Conservation (phyloP, 2,888 invertebrate genomes). For the Melieria crassipennis region DNA sequence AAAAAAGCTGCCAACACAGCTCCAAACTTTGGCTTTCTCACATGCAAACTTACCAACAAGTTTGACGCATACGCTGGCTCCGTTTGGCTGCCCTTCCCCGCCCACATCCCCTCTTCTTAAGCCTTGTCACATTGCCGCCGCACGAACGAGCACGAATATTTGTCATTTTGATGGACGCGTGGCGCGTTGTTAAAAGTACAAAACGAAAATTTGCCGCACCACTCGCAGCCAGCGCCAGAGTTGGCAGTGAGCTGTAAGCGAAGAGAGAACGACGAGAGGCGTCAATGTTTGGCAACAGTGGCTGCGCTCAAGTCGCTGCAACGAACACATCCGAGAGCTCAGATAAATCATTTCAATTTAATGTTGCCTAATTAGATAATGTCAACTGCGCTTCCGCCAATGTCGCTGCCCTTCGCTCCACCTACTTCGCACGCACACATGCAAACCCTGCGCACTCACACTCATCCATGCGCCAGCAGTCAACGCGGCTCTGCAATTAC, state of each 20-base stretch:
- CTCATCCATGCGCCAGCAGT: too few relatives aligned
- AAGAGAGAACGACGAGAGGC: neutral
- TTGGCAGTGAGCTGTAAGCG: neutral
- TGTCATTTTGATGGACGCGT: conserved; percentile 40
- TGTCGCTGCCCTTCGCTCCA: neutral
- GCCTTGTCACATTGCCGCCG: conserved; percentile 20
- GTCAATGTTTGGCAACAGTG: neutral
- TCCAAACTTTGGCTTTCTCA: too few relatives aligned
- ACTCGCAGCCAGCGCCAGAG: too few relatives aligned
- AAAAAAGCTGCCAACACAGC: too few relatives aligned
- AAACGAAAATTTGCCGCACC: too few relatives aligned
- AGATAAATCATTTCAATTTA: conserved; percentile 44
- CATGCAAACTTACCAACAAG: too few relatives aligned
- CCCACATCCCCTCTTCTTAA: conserved; percentile 8
- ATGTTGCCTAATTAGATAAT: conserved; percentile 49
- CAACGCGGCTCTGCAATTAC: neutral
- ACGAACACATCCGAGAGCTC: neutral
- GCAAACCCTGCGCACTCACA: neutral
- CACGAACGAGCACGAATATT: conserved; percentile 25
- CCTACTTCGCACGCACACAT: neutral
- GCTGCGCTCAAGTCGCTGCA: too few relatives aligned
- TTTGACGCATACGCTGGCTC: neutral
- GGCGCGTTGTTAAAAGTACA: conserved; percentile 6
- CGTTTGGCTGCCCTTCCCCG: neutral
- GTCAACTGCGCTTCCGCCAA: conserved; percentile 41